Evolutionary conservation across 2,888 invertebrate species (phyloP), one percentile per base, ranked within the genome.

Genomic region (Dolichomitus sp.): DNA sequence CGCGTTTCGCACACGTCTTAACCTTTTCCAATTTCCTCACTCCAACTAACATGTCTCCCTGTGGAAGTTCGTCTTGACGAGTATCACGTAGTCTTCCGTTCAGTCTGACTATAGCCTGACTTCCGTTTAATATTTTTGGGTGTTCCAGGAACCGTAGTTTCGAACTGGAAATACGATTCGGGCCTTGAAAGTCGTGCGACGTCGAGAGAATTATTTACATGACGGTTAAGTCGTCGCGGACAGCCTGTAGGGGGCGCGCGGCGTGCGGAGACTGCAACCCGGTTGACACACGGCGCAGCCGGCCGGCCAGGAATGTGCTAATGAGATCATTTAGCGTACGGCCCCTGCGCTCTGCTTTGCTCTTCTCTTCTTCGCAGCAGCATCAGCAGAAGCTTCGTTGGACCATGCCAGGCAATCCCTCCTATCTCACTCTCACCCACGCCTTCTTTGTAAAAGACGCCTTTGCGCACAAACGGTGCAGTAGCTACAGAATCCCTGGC

Each of bases 291-390:
- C 88, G 91, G 88, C 87, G 88, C 89, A 88, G 87, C 85, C 88
- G 88, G 87, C 86, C 89, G 85, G 88, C 87, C 87, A 90, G 90
- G 92, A 93, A 93, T 93, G 92, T 91, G 92, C 91, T 93, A 93
- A 93, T 93, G 92, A 92, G 93, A 92, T 93, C 92, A 92, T 93
- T 93, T 92, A 91, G 90, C 91, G 88, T 88, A 86, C 85, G 76
- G 75, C 65, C 73, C 84, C 80, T 81, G 72, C 48, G 70, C 85
- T 86, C 83, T 86, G 77, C 84, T 81, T 73, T 65, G 48, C 68
- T n/a, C 54, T 14, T 68, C 45, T 80, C 61, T 61, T 45, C 52
- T 30, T 76, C 68, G 17, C n/a, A 33, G 33, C 12, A 59, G 69
- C 14, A 14, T 65, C 57, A 40, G 33, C 63, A 19, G 40, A 61